These are phyloP conservation scores for Chrysoperla carnea DNA, from an alignment of 1,140 invertebrate genomes.

Conservation along the genomic window DNA sequence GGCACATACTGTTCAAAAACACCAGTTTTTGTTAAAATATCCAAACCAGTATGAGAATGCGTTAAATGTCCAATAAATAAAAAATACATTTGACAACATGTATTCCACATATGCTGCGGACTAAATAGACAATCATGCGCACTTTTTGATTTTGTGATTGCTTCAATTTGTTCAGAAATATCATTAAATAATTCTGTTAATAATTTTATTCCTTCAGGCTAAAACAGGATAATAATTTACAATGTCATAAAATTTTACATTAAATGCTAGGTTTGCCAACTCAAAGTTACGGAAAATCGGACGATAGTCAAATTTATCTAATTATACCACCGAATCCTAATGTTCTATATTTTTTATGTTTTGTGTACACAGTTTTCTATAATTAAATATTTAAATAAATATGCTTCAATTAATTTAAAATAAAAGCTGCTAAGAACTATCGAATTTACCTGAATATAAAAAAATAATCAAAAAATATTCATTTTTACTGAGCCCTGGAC, in stretches of 20 bases:
- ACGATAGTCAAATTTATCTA: too few relatives aligned
- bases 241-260: not conserved
- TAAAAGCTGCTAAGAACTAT: too few relatives aligned
- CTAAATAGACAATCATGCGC: slow-evolving; percentile 79
- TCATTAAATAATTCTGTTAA: slow-evolving; percentile 67
- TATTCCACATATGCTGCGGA: slow-evolving; percentile 69
- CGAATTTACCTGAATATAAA: too few relatives aligned
- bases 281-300: too few relatives aligned
- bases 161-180: slow-evolving; percentile 54
- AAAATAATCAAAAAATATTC: too few relatives aligned
- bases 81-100: slow-evolving; percentile 86
- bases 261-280: too few relatives aligned
- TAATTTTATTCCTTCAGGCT: slow-evolving; percentile 16
- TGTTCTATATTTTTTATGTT: too few relatives aligned
- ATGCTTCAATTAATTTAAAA: too few relatives aligned
- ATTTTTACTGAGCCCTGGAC: too few relatives aligned
- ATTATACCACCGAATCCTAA: too few relatives aligned
- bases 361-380: too few relatives aligned
- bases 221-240: not conserved
- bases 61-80: slow-evolving; percentile 78
- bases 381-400: too few relatives aligned
- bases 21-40: slow-evolving; percentile 54
- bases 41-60: slow-evolving; percentile 49
- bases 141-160: slow-evolving; percentile 50
- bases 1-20: slow-evolving; percentile 51